A percentile compares a stretch with the other conserved stretches of the same genome.
phyloP scores from a whole-genome alignment of 2,888 invertebrate species.

The Fabriciana adippe region DNA sequence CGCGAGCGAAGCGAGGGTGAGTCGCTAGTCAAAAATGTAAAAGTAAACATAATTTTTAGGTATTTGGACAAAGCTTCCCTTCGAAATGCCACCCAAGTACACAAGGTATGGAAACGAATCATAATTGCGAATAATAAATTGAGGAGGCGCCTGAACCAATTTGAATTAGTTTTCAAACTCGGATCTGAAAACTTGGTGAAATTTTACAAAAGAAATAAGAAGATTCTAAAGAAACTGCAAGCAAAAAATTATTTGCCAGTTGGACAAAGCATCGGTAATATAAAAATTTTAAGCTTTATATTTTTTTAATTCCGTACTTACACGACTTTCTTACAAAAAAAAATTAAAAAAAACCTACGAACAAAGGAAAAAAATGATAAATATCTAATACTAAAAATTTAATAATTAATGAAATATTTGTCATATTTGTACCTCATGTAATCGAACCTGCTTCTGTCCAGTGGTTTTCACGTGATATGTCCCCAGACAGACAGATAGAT shows the following conservation, averaged over 20 bases:
- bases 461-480: too few species aligned
- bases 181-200: slow-evolving; percentile 61
- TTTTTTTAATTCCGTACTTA: too few species aligned
- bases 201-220: slow-evolving; percentile 56
- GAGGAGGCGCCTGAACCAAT: slow-evolving; percentile 57
- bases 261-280: slow-evolving; percentile 50
- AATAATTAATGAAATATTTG: too few species aligned
- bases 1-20: too few species aligned
- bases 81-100: slow-evolving; percentile 50
- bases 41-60: slow-evolving; percentile 43
- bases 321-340: too few species aligned
- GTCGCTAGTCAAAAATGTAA: too few species aligned
- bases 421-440: too few species aligned
- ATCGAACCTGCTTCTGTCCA: too few species aligned
- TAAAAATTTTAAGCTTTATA: background rate
- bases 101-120: slow-evolving; percentile 59
- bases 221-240: slow-evolving; percentile 46
- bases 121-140: slow-evolving; percentile 57
- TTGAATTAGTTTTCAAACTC: slow-evolving; percentile 57
- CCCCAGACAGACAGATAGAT: too few species aligned
- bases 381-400: too few species aligned
- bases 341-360: too few species aligned
- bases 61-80: slow-evolving; percentile 63
- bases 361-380: too few species aligned
- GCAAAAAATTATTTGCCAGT: slow-evolving; percentile 54